phyloP scores from a whole-genome alignment of 2,797 vertebrate species.

The Tenualosa ilisha region DNA sequence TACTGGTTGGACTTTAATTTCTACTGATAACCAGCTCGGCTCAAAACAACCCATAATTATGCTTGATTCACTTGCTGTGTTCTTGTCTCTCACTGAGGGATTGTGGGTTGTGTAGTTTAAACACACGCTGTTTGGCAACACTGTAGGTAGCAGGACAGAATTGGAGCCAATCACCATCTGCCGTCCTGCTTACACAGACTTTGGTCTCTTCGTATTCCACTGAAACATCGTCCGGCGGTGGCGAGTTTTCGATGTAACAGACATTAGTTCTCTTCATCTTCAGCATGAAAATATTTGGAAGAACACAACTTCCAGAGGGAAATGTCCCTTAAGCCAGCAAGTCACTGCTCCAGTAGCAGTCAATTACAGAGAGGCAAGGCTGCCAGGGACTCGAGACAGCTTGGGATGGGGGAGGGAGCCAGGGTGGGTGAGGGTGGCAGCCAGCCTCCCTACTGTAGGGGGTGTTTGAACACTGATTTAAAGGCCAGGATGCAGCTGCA shows the following conservation, averaged over 20 bases:
- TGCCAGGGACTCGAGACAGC: neutral
- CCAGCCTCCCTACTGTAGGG: neutral
- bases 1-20: neutral
- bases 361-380: neutral
- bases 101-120: slow-evolving; percentile 13
- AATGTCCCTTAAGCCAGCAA: slow-evolving; percentile 14
- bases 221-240: neutral
- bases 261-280: slow-evolving; percentile 12
- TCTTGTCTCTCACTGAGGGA: neutral
- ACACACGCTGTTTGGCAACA: neutral
- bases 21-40: neutral
- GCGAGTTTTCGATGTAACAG: neutral
- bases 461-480: neutral
- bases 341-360: slow-evolving; percentile 8
- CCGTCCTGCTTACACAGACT: neutral
- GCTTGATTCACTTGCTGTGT: neutral
- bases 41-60: slow-evolving; percentile 8
- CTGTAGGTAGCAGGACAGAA: slow-evolving; percentile 7
- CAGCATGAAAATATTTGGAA: neutral
- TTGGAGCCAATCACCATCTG: neutral
- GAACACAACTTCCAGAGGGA: neutral
- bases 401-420: neutral
- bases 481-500: neutral
- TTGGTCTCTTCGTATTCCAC: slow-evolving; percentile 3
- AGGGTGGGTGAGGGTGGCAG: neutral